Conservation (phyloP, 2,797 vertebrate species). For the Eleutherodactylus coqui region DNA sequence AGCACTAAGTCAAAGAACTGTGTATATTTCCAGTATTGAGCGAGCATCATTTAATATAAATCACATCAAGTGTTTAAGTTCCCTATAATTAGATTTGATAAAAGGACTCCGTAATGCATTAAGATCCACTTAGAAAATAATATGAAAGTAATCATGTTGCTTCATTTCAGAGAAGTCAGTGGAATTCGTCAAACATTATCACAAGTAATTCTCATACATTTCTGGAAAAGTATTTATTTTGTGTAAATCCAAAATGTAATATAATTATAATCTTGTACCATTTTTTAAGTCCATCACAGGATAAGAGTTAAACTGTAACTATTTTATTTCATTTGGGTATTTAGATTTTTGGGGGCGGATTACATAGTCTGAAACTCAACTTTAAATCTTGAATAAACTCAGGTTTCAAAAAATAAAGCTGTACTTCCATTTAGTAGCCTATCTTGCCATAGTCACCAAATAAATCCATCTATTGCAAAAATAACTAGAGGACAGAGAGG, state of each 20-base stretch:
- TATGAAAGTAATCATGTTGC: background rate
- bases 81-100: constrained; percentile 29
- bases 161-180: constrained; percentile 6
- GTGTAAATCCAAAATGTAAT: background rate
- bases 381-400: background rate
- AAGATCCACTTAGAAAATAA: constrained; percentile 22
- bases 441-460: background rate
- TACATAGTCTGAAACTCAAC: too few species aligned
- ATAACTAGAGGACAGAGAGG: background rate
- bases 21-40: constrained; percentile 23
- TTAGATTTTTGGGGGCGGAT: too few species aligned
- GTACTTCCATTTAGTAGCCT: too few species aligned
- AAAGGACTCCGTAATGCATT: constrained; percentile 40
- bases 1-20: background rate
- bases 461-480: background rate
- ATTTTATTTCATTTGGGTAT: background rate
- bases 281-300: background rate
- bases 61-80: constrained; percentile 26
- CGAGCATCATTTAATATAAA: constrained; percentile 38
- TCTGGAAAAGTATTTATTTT: background rate
- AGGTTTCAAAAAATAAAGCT: too few species aligned
- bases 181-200: background rate
- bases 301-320: background rate
- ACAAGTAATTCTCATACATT: background rate
- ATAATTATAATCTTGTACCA: background rate